Conservation (phyloP, 2,888 invertebrate species). For the Meta bourneti region DNA sequence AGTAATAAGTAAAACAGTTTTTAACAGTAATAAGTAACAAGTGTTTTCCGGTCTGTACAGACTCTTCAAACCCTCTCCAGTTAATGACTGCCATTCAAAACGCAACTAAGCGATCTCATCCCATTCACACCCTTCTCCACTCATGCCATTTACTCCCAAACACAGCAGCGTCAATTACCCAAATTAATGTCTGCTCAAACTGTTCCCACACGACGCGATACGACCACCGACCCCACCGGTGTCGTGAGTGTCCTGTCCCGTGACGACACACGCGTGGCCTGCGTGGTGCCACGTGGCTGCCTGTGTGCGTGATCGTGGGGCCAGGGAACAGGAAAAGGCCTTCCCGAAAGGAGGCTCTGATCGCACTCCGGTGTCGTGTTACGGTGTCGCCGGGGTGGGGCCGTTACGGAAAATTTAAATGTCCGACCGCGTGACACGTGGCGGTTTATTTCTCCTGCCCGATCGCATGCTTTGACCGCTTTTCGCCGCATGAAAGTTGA, state of each 20-base stretch:
- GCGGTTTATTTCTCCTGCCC: neutral
- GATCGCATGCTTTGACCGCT: neutral
- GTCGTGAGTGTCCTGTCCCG: slow-evolving; percentile 8
- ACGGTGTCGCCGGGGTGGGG: slow-evolving; percentile 6
- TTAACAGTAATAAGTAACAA: too few species aligned
- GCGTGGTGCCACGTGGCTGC: slow-evolving; percentile 16
- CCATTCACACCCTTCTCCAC: too few species aligned
- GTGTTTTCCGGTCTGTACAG: too few species aligned
- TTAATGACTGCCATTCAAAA: too few species aligned
- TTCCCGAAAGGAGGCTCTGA: neutral
- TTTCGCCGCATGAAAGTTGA: neutral
- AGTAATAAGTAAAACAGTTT: too few species aligned
- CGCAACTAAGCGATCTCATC: too few species aligned
- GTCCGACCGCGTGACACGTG: slow-evolving; percentile 21
- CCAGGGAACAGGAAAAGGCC: neutral
- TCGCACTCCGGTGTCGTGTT: neutral
- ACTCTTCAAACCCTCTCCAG: too few species aligned
- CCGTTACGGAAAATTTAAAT: slow-evolving; percentile 5
- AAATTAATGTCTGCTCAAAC: too few species aligned
- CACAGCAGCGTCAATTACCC: too few species aligned
- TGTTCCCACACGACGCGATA: too few species aligned
- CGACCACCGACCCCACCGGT: neutral
- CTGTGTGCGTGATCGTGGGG: slow-evolving; percentile 4
- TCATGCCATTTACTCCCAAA: too few species aligned
- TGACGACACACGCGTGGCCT: slow-evolving; percentile 14